Percentiles rank a stretch among this genome's conserved stretches.
These are phyloP conservation scores for Agrenia bidenticulata DNA, from an alignment of 2,888 invertebrate genomes.

Conservation along the genomic window DNA sequence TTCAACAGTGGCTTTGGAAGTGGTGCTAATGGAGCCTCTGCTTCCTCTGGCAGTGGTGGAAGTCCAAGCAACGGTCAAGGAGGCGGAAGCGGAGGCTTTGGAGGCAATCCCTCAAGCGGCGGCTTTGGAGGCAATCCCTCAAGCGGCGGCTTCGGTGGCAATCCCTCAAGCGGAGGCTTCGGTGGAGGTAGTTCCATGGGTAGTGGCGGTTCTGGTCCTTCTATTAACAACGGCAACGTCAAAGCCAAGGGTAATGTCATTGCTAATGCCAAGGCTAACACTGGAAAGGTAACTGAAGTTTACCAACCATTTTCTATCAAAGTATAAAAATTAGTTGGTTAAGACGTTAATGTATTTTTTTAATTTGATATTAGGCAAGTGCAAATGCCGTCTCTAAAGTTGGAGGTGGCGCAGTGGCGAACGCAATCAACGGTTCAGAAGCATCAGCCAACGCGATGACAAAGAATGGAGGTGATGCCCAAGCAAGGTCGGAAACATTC, in stretches of 20 bases:
- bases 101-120: too few relatives aligned
- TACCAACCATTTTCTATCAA: not conserved
- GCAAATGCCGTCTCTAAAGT: conserved; percentile 13
- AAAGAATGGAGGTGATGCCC: not conserved
- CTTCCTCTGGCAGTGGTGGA: too few relatives aligned
- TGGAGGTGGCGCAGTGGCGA: conserved; percentile 11
- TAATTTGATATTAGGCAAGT: not conserved
- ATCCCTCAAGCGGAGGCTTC: too few relatives aligned
- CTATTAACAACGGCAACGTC: not conserved
- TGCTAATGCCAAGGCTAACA: conserved; percentile 20
- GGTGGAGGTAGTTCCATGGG: too few relatives aligned
- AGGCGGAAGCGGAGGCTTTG: not conserved
- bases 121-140: too few relatives aligned
- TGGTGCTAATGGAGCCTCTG: not conserved
- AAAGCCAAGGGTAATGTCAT: not conserved
- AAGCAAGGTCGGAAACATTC: conserved; percentile 13
- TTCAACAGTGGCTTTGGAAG: not conserved
- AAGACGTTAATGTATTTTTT: too few relatives aligned
- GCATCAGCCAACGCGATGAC: conserved; percentile 14
- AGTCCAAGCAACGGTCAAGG: too few relatives aligned
- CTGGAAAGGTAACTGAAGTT: conserved; percentile 9
- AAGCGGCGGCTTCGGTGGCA: too few relatives aligned
- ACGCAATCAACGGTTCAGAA: conserved; percentile 17
- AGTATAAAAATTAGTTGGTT: not conserved
- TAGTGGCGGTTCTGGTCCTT: too few relatives aligned